phyloP scores from a whole-genome alignment of 1,140 invertebrate genomes.

The Sycobia sp. region DNA sequence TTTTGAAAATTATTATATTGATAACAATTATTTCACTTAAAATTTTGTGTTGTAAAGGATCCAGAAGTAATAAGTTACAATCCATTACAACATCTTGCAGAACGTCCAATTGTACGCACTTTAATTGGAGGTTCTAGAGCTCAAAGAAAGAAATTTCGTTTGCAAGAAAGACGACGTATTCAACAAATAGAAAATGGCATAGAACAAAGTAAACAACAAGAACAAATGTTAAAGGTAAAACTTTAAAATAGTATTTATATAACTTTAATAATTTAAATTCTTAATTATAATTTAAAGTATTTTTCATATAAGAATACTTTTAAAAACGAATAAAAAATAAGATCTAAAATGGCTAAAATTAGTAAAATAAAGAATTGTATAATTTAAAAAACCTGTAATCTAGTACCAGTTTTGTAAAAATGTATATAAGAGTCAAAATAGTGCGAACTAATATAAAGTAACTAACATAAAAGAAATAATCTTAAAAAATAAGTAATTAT shows the following conservation, averaged over 20 bases:
- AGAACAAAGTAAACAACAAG: not conserved
- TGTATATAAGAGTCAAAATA: too few relatives aligned
- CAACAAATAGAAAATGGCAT: not conserved
- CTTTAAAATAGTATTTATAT: not conserved
- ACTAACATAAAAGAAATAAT: too few relatives aligned
- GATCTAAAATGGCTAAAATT: too few relatives aligned
- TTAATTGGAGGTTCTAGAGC: not conserved
- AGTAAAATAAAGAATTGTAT: not conserved
- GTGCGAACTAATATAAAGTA: too few relatives aligned
- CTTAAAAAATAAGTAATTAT: too few relatives aligned
- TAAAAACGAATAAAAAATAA: too few relatives aligned
- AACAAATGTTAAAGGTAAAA: not conserved
- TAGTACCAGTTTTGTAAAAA: too few relatives aligned
- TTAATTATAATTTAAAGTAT: not conserved
- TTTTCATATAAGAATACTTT: too few relatives aligned
- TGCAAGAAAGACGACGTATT: slow-evolving; percentile 3
- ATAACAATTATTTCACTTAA: not conserved
- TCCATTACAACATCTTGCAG: slow-evolving; percentile 4
- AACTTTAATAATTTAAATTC: not conserved
- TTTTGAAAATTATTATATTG: too few relatives aligned
- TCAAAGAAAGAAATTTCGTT: not conserved
- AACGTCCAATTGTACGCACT: not conserved
- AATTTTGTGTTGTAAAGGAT: not conserved
- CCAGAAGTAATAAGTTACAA: slow-evolving; percentile 7
- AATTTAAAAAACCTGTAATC: too few relatives aligned